These are phyloP conservation scores for Lissocephala sabroskyi DNA, from an alignment of 2,888 invertebrate genomes.

Conservation along the genomic window DNA sequence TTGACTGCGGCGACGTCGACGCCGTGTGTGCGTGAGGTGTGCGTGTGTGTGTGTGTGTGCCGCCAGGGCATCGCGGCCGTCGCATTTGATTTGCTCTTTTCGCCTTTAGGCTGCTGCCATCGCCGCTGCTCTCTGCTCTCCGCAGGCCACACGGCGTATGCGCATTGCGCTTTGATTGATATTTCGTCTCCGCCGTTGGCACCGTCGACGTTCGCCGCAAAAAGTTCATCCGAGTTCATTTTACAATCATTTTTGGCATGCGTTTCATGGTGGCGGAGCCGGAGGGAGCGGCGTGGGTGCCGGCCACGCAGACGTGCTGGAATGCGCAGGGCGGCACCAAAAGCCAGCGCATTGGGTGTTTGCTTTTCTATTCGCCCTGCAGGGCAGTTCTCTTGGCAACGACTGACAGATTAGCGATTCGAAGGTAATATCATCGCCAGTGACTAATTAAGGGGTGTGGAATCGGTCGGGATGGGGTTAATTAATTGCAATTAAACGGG, in stretches of 20 bases:
- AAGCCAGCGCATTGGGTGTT: too few species aligned
- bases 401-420: too few species aligned
- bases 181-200: slow-evolving; percentile 12
- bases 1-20: slow-evolving; percentile 42
- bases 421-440: too few species aligned
- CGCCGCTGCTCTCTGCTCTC: not conserved
- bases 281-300: too few species aligned
- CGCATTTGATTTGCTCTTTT: slow-evolving; percentile 11
- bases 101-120: slow-evolving; percentile 14
- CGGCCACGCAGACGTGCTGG: too few species aligned
- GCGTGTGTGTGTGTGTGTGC: slow-evolving; percentile 10
- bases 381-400: too few species aligned
- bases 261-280: too few species aligned
- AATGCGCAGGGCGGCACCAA: too few species aligned
- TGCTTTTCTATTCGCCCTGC: too few species aligned
- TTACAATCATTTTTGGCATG: slow-evolving; percentile 8
- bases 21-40: slow-evolving; percentile 8
- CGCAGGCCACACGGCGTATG: slow-evolving; percentile 33
- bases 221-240: slow-evolving; percentile 54
- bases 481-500: too few species aligned
- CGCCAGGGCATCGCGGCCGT: slow-evolving; percentile 7
- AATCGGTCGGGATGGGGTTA: too few species aligned
- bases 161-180: slow-evolving; percentile 33
- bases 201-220: not conserved
- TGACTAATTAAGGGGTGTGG: too few species aligned